phyloP scores from a whole-genome alignment of 1,140 invertebrate genomes.

The Apis mellifera region DNA sequence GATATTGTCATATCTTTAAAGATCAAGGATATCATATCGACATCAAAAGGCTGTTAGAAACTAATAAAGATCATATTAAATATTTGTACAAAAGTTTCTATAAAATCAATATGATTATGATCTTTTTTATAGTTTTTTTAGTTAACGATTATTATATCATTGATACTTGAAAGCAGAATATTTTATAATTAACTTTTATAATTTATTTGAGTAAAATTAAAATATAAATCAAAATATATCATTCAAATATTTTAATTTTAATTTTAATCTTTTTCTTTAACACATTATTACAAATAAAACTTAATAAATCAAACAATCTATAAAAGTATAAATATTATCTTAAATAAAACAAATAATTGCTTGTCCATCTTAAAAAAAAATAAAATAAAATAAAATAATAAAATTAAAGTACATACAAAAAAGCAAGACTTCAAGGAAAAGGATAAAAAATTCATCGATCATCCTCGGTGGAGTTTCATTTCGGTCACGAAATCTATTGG shows the following conservation, averaged over 20 bases:
- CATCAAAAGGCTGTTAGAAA: conserved; percentile 13
- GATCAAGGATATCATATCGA: conserved; percentile 31
- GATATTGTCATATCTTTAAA: conserved; percentile 18
- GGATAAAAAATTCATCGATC: not conserved
- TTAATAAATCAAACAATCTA: no score
- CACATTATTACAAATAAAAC: no score
- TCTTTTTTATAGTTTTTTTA: not conserved
- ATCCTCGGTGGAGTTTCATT: not conserved
- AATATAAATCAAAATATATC: no score
- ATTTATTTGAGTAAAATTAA: no score
- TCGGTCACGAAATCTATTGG: not conserved
- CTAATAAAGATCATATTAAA: not conserved
- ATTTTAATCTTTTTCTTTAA: no score
- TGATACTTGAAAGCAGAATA: no score
- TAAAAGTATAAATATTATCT: not conserved
- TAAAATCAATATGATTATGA: no score
- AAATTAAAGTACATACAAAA: no score
- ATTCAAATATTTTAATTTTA: no score
- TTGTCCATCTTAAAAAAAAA: no score
- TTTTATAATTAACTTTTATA: not conserved
- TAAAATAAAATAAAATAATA: no score
- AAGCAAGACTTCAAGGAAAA: not conserved
- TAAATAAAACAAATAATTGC: no score
- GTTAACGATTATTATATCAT: not conserved
- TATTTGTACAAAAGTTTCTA: not conserved